phyloP scores from a whole-genome alignment of 2,888 invertebrate genomes.

The Ernsta delagoae region DNA sequence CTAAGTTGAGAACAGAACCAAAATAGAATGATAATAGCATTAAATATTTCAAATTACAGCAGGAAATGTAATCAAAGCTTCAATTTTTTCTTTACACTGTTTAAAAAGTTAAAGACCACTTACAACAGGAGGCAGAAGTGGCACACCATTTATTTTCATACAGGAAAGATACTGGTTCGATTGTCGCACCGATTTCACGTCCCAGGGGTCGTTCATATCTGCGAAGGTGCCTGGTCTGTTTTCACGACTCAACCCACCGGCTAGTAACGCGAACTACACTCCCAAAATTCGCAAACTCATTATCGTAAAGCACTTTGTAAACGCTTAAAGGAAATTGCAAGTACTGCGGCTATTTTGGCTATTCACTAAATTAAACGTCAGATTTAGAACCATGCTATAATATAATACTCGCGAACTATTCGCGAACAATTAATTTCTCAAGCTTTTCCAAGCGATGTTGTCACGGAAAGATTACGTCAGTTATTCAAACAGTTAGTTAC shows the following conservation, averaged over 20 bases:
- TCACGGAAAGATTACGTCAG: conserved; percentile 79
- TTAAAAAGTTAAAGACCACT: conserved; percentile 53
- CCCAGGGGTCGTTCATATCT: conserved; percentile 80
- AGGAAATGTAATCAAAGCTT: no score
- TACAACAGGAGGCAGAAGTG: conserved; percentile 91
- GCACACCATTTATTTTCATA: conserved; percentile 89
- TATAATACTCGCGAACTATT: conserved; percentile 47
- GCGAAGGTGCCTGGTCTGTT: conserved; percentile 32
- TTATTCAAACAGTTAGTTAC: conserved; percentile 49
- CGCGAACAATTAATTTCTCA: conserved; percentile 55
- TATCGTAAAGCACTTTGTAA: background rate
- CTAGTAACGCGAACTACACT: background rate
- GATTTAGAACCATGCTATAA: conserved; percentile 41
- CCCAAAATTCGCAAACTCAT: conserved; percentile 22
- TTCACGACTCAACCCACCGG: background rate
- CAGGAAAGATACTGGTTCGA: conserved; percentile 86
- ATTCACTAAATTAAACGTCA: conserved; percentile 6
- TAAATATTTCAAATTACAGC: no score
- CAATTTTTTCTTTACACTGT: no score
- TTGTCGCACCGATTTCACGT: conserved; percentile 74
- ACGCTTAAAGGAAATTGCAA: conserved; percentile 23
- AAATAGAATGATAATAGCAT: no score
- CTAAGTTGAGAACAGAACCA: no score
- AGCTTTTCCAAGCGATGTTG: conserved; percentile 55
- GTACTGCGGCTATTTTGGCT: conserved; percentile 33